These are phyloP conservation scores for Ormyrus thymus DNA, from an alignment of 2,888 invertebrate genomes.

Conservation along the genomic window DNA sequence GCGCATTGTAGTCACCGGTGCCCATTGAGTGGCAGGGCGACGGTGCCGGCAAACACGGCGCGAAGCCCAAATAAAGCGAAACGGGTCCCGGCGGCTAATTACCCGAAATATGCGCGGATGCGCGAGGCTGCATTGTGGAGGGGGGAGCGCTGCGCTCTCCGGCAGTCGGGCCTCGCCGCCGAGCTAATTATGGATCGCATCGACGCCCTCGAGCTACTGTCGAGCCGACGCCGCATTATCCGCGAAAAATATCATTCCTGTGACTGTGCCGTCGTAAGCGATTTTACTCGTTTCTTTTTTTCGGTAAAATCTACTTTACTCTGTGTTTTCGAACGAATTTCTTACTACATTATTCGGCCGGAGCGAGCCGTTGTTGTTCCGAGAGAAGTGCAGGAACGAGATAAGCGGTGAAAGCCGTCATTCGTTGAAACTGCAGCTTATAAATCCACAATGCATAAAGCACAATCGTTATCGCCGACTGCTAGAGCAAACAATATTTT, in stretches of 20 bases:
- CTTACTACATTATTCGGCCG: no score
- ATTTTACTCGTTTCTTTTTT: no score
- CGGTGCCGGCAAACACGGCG: neutral
- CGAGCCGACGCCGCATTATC: no score
- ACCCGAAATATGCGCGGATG: constrained; percentile 28
- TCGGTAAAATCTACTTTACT: no score
- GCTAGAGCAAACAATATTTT: constrained; percentile 23
- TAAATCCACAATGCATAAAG: constrained; percentile 1
- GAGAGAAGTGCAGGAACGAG: neutral
- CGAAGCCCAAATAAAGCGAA: constrained; percentile 50
- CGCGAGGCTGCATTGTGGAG: neutral
- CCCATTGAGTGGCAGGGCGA: neutral
- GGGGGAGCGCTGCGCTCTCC: no score
- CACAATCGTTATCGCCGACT: constrained; percentile 6
- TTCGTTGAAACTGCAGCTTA: neutral
- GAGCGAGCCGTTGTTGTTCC: no score
- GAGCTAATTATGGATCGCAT: no score
- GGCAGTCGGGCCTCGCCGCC: no score
- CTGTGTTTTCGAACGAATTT: no score
- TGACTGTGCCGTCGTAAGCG: no score
- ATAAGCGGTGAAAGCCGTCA: neutral
- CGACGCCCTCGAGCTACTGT: no score
- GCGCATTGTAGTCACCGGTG: neutral
- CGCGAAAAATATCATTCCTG: no score
- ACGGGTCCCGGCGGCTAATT: constrained; percentile 53